Evolutionary conservation across 2,113 vertebrate species (phyloP).

Genomic region (Eolophus roseicapilla): DNA sequence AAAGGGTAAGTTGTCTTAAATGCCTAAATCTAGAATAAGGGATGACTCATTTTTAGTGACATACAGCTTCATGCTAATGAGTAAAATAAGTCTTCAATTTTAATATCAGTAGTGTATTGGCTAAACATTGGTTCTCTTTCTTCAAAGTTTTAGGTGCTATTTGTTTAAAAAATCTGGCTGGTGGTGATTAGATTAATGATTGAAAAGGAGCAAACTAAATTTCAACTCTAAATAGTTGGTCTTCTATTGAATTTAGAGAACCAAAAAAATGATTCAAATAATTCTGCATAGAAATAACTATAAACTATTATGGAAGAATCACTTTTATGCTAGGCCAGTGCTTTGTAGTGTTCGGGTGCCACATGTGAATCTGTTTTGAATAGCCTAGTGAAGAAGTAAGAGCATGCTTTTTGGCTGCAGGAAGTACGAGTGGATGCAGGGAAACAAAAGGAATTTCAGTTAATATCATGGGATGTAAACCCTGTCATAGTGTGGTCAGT

Average conservation of each 20-base stretch:
- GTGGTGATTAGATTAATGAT: background rate
- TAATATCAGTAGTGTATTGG: background rate
- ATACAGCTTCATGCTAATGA: background rate
- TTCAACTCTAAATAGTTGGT: background rate
- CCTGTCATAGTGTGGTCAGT: background rate
- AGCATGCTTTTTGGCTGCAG: background rate
- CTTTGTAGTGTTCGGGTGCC: background rate
- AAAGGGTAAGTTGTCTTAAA: background rate
- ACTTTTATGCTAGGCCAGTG: background rate
- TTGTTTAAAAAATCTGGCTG: background rate
- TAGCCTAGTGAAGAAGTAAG: background rate
- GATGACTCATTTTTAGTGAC: background rate
- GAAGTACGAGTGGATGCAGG: rapidly evolving
- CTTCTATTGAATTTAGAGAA: background rate
- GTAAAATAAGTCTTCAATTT: background rate
- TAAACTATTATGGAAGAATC: background rate
- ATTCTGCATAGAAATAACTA: background rate
- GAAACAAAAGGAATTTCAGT: background rate
- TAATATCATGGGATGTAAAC: background rate
- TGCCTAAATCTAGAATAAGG: background rate
- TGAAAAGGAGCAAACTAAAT: background rate
- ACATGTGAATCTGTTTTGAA: background rate
- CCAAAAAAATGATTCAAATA: background rate
- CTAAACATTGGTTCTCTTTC: background rate
- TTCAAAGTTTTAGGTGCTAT: background rate